Base-by-base conservation (phyloP, 1,140 invertebrate species). In the Drosophila murphyi region DNA sequence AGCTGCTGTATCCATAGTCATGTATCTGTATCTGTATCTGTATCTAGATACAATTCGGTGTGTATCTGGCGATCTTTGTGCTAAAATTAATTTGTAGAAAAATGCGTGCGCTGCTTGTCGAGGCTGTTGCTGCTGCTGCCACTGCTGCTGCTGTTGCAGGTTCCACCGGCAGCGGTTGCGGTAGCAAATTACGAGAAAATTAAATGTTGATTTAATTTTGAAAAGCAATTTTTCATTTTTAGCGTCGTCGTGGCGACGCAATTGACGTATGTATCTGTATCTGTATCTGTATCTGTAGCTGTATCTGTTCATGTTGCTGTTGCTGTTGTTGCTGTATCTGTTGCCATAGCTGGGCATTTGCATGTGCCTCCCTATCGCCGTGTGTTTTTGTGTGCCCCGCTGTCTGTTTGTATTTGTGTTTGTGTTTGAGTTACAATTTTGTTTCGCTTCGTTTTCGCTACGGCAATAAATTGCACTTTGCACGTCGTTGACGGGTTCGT, bases 201-300 rank as follows among this genome's bases (percentile, higher is more conserved):
- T 89, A 88, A 88, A 88, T 88, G 83, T 88, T 88, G 83, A 88
- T 88, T 88, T 88, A 88, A 88, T 88, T 88, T 88, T 89, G 83
- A 88, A 88, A 88, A 88, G 83, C 83, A 88, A 88, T 88, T 88
- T 88, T 88, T 88, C 85, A 83, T 89, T 83, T 88, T 89, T 88
- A 83, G 83, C 83, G 77, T 65, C 77, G 78, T 60, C 79, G 82
- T 77, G 61, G 73, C 76, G 57, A 82, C 74, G 82, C 83, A 87
- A 80, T 88, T 87, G 83, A 78, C 85, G 83, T 88, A 76, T 64
- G 73, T 77, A 70, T 71, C 75, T 68, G 78, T 73, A 73, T 57
- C 74, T 78, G 57, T 71, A 39, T 2, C 69, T 65, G 52, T 69
- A 39, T 7, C 47, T 20, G 12, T 12, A 12, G 12, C 12, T 71